Base-by-base conservation (phyloP, 2,113 vertebrate genomes). In the Promerops cafer region DNA sequence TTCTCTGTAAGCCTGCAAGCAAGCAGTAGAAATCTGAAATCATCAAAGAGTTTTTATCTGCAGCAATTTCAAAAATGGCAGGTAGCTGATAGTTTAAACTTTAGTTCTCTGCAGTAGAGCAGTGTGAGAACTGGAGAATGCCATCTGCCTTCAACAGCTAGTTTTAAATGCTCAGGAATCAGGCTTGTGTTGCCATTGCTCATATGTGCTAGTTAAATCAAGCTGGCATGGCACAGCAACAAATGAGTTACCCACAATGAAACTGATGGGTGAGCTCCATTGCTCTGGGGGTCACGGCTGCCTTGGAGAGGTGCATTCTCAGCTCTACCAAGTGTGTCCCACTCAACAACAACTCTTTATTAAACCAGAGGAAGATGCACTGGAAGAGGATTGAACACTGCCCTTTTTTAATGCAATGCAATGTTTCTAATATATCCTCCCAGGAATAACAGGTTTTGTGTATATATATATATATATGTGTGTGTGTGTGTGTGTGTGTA, bases 31-130 rank as follows among this genome's bases (percentile, higher is more conserved):
- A 98, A 98, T 98, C 98, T 98, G 97, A 98, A 98, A 98, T 97
- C 97, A 98, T 98, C 97, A 98, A 98, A 98, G 97, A 97, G 96
- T 97, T 98, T 98, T 98, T 98, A 98, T 98, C 96, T 98, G 90
- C 90, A 97, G 98, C 97, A 98, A 97, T 98, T 98, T 97, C 90
- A 98, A 97, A 97, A 98, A 98, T 98, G 98, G 97, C 97, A 98
- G 98, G 98, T 98, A 98, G 97, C 97, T 98, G 97, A 97, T 97
- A 96, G 97, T 97, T 98, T 98, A 97, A 98, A 97, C 94, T 98
- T 98, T 94, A 97, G 97, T 96, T 98, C 97, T 98, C 97, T 0
- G 89, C 97, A 97, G 95, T 96, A 87, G 97, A 97, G 93, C 97
- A 97, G 87, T 97, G 94, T 97, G 95, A 94, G 96, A 97, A 97